Evolutionary conservation across 2,113 vertebrate species (phyloP).

Genomic region (Rhea americana): DNA sequence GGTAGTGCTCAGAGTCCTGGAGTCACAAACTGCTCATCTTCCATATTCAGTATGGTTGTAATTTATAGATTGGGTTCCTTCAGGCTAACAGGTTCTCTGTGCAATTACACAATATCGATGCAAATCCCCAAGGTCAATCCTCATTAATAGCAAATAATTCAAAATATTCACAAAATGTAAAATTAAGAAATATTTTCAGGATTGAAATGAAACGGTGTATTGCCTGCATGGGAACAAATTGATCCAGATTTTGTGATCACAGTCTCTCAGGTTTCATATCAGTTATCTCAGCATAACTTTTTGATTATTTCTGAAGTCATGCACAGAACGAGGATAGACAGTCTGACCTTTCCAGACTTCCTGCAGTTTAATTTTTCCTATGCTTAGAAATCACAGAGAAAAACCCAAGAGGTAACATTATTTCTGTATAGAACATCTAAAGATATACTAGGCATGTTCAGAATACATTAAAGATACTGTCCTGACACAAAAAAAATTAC

Average conservation of each 20-base stretch:
- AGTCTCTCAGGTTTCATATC: not conserved
- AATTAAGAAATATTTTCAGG: constrained; percentile 35
- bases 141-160: not conserved
- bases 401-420: constrained; percentile 42
- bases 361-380: constrained; percentile 44
- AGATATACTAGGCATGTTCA: constrained; percentile 10
- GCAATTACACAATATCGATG: constrained; percentile 4
- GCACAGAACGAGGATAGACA: constrained; percentile 23
- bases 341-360: constrained; percentile 35
- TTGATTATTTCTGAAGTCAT: constrained; percentile 44
- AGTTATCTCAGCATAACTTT: constrained; percentile 26
- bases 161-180: constrained; percentile 28
- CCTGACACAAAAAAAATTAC: constrained; percentile 1
- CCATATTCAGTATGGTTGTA: fast-evolving
- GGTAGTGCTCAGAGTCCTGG: not conserved
- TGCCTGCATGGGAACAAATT: not conserved
- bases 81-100: not conserved
- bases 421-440: constrained; percentile 5
- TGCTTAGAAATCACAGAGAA: constrained; percentile 28
- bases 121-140: not conserved
- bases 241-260: constrained; percentile 29
- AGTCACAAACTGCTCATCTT: not conserved
- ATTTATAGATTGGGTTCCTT: not conserved
- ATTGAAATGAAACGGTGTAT: constrained; percentile 31
- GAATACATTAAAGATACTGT: constrained; percentile 44